Base-by-base conservation (phyloP, 2,113 vertebrate genomes). In the Ailurus styani region DNA sequence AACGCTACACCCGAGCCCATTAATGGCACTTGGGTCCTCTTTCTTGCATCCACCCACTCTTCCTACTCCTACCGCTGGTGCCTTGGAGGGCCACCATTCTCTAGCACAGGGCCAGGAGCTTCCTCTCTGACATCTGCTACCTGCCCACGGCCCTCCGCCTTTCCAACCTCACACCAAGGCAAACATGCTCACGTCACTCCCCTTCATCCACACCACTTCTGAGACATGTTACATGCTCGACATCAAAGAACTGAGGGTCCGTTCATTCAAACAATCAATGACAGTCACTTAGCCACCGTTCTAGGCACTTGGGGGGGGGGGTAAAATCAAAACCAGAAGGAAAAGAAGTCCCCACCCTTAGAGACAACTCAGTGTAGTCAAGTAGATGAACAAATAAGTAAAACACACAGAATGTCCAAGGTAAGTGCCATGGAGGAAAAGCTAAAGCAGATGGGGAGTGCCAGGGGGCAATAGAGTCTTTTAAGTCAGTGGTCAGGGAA, bases 351-450 rank as follows among this genome's bases (percentile, higher is more conserved):
- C 20, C 42, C 14, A 3, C 25, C 29, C 20, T 64, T 12, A 68
- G 2, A 45, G 42, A 57, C 14, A 13, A 18, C 54, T 84, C n/a
- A 15, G 10, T 7, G 81, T 2, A 52, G 57, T 3, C 29, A 55
- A 68, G 31, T 27, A 54, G 25, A 20, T 0, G 3, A 66, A 54
- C 47, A 40, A 7, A 54, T 3, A 40, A n/a, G 4, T 1, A 42
- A 17, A 42, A 27, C 8, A 66, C 27, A 25, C 0, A 1, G 5
- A 15, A 17, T 6, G 55, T 3, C 54, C 2, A 34, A 37, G 8
- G 50, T 4, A 31, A 12, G 34, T 20, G 37, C 52, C 13, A 6
- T 1, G 17, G n/a, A 64, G 27, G 37, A 60, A 50, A 60, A 23
- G 55, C 20, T 31, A 45, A 55, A 42, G 52, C 11, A 70, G 42